A percentile compares a stretch with the other conserved stretches of the same genome.
These are phyloP conservation scores for Xanthia icteritia DNA, from an alignment of 2,888 invertebrate genomes.

Conservation along the genomic window DNA sequence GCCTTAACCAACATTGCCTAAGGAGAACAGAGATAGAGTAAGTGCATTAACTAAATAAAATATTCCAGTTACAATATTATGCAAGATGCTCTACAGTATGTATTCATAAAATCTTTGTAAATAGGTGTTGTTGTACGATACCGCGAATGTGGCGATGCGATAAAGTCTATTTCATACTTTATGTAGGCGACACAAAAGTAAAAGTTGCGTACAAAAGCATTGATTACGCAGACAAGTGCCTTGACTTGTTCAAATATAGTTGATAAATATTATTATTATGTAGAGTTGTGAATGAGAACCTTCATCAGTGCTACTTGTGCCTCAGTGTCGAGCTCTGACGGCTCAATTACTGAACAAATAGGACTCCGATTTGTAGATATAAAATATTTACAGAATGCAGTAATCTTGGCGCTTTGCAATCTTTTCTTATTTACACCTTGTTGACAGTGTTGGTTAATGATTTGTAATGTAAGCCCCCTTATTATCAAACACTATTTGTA, in stretches of 20 bases:
- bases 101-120: conserved; percentile 32
- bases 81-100: conserved; percentile 6
- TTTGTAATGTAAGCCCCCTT: conserved; percentile 13
- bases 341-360: conserved; percentile 74
- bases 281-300: conserved; percentile 55
- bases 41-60: conserved; percentile 23
- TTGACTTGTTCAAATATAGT: conserved; percentile 46
- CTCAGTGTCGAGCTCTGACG: conserved; percentile 70
- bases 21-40: conserved; percentile 17
- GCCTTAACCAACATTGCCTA: conserved; percentile 22
- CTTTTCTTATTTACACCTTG: conserved; percentile 30
- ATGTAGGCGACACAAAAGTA: conserved; percentile 45
- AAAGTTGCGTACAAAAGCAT: conserved; percentile 29
- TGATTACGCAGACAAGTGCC: conserved; percentile 29
- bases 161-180: conserved; percentile 40
- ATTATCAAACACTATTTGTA: conserved; percentile 28
- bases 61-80: conserved; percentile 25
- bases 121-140: conserved; percentile 31
- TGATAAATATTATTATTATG: conserved; percentile 58
- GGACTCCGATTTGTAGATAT: conserved; percentile 54
- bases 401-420: conserved; percentile 47
- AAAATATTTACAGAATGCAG: conserved; percentile 43
- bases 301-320: conserved; percentile 71
- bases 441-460: conserved; percentile 13
- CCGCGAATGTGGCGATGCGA: conserved; percentile 31